These are phyloP conservation scores for Chiridota heheva DNA, from an alignment of 35 echinoderm and acorn worm genomes.

Conservation along the genomic window DNA sequence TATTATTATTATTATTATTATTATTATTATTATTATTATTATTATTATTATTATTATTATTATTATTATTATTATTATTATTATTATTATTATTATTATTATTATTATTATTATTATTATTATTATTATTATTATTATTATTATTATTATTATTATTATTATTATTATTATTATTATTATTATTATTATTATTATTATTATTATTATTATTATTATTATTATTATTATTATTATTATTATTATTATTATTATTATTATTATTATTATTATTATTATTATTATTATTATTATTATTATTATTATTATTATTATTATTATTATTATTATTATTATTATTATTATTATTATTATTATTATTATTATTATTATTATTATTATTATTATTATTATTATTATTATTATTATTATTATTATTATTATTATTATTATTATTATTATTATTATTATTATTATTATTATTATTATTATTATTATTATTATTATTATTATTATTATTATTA, in stretches of 20 bases:
- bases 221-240: conserved; percentile 9
- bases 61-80: conserved; percentile 9
- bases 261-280: conserved; percentile 9
- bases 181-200: conserved; percentile 9
- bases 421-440: neutral
- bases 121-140: conserved; percentile 9
- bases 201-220: conserved; percentile 9
- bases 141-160: conserved; percentile 9
- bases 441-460: conserved; percentile 10
- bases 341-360: conserved; percentile 9
- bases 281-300: conserved; percentile 9
- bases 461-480: conserved; percentile 6
- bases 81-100: conserved; percentile 9
- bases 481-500: conserved; percentile 10
- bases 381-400: conserved; percentile 9
- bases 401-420: neutral
- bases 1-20: conserved; percentile 9
- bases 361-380: conserved; percentile 9
- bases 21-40: conserved; percentile 9
- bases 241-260: conserved; percentile 9
- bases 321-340: conserved; percentile 9
- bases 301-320: conserved; percentile 9
- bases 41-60: conserved; percentile 9
- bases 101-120: conserved; percentile 9
- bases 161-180: conserved; percentile 9